Evolutionary conservation across 2,888 invertebrate species (phyloP), one percentile per base, ranked within the genome.

Genomic region (Eilema caniola): DNA sequence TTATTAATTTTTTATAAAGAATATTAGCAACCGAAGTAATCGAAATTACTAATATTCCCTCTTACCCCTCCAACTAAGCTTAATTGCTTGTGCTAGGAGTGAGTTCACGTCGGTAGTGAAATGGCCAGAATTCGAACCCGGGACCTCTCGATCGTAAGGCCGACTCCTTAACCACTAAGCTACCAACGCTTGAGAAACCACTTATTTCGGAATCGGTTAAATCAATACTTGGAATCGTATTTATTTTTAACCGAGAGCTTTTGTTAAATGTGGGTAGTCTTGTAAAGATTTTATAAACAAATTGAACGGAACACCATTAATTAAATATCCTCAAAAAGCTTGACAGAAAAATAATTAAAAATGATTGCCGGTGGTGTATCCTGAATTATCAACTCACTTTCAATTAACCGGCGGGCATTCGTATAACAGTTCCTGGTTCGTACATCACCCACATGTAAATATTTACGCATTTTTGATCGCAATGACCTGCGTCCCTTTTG

Each of bases 391-490:
- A 72, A 66, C 71, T 65, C 64, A 79, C 59, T 74, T 82, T 71
- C 65, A 80, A 77, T 80, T 76, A 74, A 72, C 74, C 16, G 71
- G 65, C 64, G 25, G 71, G 67, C 73, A 71, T 75, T 74, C 65
- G 67, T 69, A 80, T 66, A 64, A 61, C 8, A 69, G 70, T 67
- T 75, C 75, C 80, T 69, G 72, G 70, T 67, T 71, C 61, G 70
- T 64, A 77, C 62, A 73, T 67, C 71, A 65, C 65, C 28, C 33
- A 65, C 77, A 76, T 82, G 82, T 78, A 74, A 79, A 80, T 83
- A 82, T 85, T 80, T 83, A 77, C 74, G 78, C 64, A 75, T 75
- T 79, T 62, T 76, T 79, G 81, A 83, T 78, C 66, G 80, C 70
- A 77, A 78, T 78, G 70, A 80, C 79, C 31, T 61, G 31, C 16